phyloP scores from a whole-genome alignment of 2,888 invertebrate genomes.

The Watsonalla binaria region DNA sequence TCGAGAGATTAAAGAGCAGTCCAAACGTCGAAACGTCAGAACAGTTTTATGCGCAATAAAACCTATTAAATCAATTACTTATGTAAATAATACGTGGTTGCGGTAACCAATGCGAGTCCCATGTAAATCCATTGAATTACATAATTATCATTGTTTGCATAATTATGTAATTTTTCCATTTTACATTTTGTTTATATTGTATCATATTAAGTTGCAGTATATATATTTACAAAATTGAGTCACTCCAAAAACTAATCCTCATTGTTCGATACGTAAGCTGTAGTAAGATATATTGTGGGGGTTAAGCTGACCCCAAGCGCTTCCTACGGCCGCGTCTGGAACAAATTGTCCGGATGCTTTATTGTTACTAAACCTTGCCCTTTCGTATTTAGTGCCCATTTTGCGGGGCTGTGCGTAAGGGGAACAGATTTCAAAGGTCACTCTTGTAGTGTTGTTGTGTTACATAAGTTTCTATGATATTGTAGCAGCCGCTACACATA shows the following conservation, averaged over 20 bases:
- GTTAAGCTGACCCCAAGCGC: slow-evolving; percentile 15
- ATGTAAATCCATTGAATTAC: no score
- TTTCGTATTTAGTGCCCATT: slow-evolving; percentile 17
- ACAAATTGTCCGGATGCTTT: slow-evolving; percentile 24
- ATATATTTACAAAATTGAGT: not conserved
- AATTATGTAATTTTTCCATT: no score
- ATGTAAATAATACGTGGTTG: no score
- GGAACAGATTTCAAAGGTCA: not conserved
- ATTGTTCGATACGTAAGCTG: slow-evolving; percentile 10
- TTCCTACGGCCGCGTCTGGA: slow-evolving; percentile 13
- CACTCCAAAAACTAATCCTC: not conserved
- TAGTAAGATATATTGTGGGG: slow-evolving; percentile 20
- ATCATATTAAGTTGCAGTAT: no score
- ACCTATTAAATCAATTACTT: no score
- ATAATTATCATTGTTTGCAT: no score
- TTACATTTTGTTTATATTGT: no score
- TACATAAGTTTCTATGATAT: not conserved
- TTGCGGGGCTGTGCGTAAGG: not conserved
- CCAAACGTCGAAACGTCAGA: no score
- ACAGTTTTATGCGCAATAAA: no score
- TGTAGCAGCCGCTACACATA: no score
- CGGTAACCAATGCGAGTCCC: no score
- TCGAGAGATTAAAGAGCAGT: no score
- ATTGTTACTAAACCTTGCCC: slow-evolving; percentile 25
- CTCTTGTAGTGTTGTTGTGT: not conserved